Percentiles rank a stretch among this genome's conserved stretches.
Evolutionary conservation across 2,797 vertebrate species (phyloP).

Genomic region (Streptopelia turtur): DNA sequence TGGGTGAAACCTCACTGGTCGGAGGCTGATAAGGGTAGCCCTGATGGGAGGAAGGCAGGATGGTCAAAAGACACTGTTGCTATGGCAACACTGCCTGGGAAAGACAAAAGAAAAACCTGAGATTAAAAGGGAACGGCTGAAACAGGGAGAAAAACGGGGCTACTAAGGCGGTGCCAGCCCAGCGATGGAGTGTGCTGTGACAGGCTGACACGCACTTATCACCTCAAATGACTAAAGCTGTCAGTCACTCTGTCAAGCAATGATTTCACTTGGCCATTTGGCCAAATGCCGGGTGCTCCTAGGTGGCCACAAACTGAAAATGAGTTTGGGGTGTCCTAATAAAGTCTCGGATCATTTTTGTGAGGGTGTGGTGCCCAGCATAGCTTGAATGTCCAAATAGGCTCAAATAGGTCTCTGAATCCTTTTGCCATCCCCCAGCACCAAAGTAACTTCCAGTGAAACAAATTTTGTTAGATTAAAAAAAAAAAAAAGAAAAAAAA

Average conservation of each 20-base stretch:
- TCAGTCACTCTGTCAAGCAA: background rate
- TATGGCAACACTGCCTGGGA: conserved; percentile 45
- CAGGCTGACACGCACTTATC: background rate
- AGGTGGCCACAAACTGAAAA: background rate
- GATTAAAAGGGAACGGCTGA: background rate
- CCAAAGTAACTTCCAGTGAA: background rate
- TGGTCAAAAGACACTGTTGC: conserved; percentile 56
- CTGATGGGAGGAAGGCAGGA: conserved; percentile 18
- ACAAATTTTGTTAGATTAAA: background rate
- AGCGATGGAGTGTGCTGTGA: rapidly evolving
- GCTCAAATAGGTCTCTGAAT: background rate
- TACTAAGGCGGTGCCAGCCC: background rate
- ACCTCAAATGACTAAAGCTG: background rate
- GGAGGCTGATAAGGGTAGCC: conserved; percentile 17
- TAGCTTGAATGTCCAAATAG: background rate
- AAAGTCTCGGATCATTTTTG: background rate
- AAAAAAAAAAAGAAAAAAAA: background rate
- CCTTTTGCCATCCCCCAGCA: background rate
- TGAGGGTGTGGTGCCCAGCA: background rate
- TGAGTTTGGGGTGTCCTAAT: background rate
- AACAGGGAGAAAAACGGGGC: background rate
- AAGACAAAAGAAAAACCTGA: conserved; percentile 17
- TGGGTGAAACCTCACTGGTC: background rate
- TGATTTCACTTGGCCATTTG: background rate
- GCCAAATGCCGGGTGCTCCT: background rate